Base-by-base conservation (phyloP, 2,888 invertebrate species). In the Torymus texanus region DNA sequence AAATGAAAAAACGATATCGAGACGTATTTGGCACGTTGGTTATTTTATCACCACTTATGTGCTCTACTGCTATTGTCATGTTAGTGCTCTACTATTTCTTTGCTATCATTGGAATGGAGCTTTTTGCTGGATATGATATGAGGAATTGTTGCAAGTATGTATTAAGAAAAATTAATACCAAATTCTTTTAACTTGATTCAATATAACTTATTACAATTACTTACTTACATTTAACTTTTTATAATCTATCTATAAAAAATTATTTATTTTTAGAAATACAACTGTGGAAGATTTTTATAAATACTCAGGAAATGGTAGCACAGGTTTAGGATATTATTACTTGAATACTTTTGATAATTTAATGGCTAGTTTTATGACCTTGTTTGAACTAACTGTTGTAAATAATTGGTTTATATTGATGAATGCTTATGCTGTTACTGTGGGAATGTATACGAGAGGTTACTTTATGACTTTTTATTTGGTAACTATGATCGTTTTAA, bases 361-460 rank as follows among this genome's bases (percentile, higher is more conserved):
- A 14, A 91, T 96, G 80, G 93, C 94, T 10, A 95, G 95, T 86
- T 94, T 94, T 66, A 95, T 97, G 82, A 97, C 97, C 0, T 91
- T 97, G 83, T 97, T 97, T 91, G 97, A 97, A 90, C 91, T 97
- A 85, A 97, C 97, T 0, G 96, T 97, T 13, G 96, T 97, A 78
- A 97, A 97, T 90, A 97, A 97, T 91, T 97, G 97, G 97, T 97
- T 97, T 86, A 95, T 97, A 78, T 93, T 96, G 29, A 97, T 97
- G 97, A 96, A 97, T 88, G 97, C 95, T 1, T 95, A 94, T 87
- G 95, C 95, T 0, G 92, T 93, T 0, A 94, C 94, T 18, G 93
- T 94, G 0, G 92, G 94, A 70, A 92, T 94, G 86, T 95, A 94
- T 90, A 95, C 95, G 75, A 92, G 97, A 83, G 90, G 95, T n/a